phyloP scores from a whole-genome alignment of 1,140 invertebrate species.

The Holcopasites calliopsidis region DNA sequence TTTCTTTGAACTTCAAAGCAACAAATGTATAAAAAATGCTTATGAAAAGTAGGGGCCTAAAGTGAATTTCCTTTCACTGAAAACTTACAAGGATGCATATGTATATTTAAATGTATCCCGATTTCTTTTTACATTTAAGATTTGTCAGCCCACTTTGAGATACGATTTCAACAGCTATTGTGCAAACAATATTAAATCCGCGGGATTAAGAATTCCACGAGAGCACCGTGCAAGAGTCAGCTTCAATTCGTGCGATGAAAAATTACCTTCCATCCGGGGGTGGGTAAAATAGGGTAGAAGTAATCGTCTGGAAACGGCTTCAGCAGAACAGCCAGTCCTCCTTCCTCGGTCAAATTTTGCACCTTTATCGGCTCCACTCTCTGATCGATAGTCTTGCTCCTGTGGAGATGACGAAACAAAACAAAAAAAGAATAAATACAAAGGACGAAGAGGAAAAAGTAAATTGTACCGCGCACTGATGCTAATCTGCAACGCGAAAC shows the following conservation, averaged over 20 bases:
- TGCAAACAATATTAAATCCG: too few relatives aligned
- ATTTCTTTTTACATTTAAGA: too few relatives aligned
- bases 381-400: not conserved
- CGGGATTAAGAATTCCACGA: not conserved
- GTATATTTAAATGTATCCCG: too few relatives aligned
- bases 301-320: conserved; percentile 79
- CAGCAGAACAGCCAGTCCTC: conserved; percentile 76
- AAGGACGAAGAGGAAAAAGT: not conserved
- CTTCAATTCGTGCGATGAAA: not conserved
- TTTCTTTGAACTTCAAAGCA: too few relatives aligned
- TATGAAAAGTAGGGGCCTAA: too few relatives aligned
- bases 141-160: too few relatives aligned
- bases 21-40: too few relatives aligned
- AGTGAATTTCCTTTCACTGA: too few relatives aligned
- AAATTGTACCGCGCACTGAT: not conserved
- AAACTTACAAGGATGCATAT: too few relatives aligned
- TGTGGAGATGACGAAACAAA: not conserved
- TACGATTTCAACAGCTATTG: too few relatives aligned
- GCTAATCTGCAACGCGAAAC: not conserved
- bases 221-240: not conserved
- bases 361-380: not conserved
- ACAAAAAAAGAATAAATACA: not conserved
- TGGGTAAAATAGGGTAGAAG: conserved; percentile 74
- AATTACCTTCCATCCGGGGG: conserved; percentile 67
- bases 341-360: conserved; percentile 56